Evolutionary conservation across 2,888 invertebrate genomes (phyloP), one percentile per base, ranked within the genome.

Genomic region (Euphydryas editha): DNA sequence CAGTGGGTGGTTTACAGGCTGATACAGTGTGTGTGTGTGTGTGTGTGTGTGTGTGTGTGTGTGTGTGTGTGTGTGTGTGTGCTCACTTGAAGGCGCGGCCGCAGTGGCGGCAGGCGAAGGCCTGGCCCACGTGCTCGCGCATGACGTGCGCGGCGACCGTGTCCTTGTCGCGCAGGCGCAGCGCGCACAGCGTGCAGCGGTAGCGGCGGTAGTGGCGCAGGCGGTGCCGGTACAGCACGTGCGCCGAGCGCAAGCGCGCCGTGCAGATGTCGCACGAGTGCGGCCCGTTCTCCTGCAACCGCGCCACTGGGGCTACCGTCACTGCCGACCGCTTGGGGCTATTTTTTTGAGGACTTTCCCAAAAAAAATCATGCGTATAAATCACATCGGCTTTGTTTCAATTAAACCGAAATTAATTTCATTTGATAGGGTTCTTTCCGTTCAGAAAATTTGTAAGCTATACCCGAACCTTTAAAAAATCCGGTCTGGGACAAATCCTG

Each of bases 191-290:
- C 42, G 73, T 64, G 72, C 84, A 84, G 13, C 83, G 79, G 74
- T 83, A 84, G 2, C 84, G 81, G 0, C 85, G 79, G 75, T 77
- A 83, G 67, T 84, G 84, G 0, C 84, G 83, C 57, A 84, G 61
- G 8, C 74, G 73, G 69, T 84, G 84, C 7, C 77, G 75, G 74
- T 85, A 81, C 17, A 84, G 49, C 67, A 77, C 76, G 54, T 78
- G 77, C 1, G 75, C 75, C 4, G 75, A 72, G 58, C 74, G 75
- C 3, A 80, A 64, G 2, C 76, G 76, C 1, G 75, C 71, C 46
- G 73, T 75, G 66, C 84, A 84, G 3, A 85, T 63, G 3, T 77
- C 70, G 67, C 85, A 84, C 58, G 80, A 72, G 67, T 79, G 69
- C 0, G 72, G 68, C 2, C 84, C 83, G 3, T 78, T 68, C 56